phyloP scores from a whole-genome alignment of 2,888 invertebrate genomes.

The Tinea pellionella region DNA sequence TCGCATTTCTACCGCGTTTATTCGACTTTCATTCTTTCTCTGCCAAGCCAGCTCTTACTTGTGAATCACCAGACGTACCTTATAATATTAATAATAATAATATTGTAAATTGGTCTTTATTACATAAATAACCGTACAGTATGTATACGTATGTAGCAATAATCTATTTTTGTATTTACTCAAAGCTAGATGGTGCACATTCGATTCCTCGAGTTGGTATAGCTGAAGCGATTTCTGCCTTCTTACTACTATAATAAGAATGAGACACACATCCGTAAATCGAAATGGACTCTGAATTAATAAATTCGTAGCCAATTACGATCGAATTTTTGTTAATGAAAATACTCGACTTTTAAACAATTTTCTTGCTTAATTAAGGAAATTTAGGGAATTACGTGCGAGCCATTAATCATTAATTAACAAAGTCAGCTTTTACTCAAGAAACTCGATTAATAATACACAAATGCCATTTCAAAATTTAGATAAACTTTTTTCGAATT shows the following conservation, averaged over 20 bases:
- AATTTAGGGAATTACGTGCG: conserved; percentile 7
- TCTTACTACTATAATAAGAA: background rate
- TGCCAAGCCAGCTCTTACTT: no score
- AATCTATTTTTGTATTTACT: no score
- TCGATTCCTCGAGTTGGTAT: no score
- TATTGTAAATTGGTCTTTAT: no score
- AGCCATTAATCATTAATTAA: conserved; percentile 5
- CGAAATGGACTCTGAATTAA: background rate
- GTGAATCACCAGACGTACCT: no score
- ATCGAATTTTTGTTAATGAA: background rate
- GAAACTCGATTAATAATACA: conserved; percentile 5
- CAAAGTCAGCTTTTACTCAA: conserved; percentile 4
- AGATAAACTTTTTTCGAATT: background rate
- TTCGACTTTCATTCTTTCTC: no score
- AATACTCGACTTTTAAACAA: conserved; percentile 1
- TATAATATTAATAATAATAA: no score
- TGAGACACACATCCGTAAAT: background rate
- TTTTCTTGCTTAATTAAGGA: conserved; percentile 13
- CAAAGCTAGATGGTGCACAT: no score
- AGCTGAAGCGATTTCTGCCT: no score
- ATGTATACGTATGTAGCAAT: no score
- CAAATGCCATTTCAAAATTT: background rate
- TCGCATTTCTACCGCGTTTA: no score
- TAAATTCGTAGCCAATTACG: background rate
- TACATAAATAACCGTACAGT: no score